These are phyloP conservation scores for Loris lydekkerianus DNA, from an alignment of 2,797 vertebrate genomes.

Conservation along the genomic window DNA sequence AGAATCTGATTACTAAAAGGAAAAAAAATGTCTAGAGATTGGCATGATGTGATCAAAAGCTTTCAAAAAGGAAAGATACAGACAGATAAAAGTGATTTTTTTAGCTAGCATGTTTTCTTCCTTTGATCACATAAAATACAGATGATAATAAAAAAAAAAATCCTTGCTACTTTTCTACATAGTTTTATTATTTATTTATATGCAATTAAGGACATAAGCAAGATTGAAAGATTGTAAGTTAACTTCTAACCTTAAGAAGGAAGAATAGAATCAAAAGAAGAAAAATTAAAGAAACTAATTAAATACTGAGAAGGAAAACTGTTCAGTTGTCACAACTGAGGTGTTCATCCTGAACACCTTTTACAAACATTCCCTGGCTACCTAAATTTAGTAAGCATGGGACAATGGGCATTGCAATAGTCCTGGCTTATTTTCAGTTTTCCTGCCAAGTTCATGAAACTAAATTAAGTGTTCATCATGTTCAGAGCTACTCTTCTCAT, in stretches of 20 bases:
- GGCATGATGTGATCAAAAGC: slow-evolving; percentile 53
- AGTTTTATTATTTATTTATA: slow-evolving; percentile 60
- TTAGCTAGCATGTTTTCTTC: slow-evolving; percentile 22
- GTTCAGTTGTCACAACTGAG: background rate
- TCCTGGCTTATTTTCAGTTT: background rate
- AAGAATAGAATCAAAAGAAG: background rate
- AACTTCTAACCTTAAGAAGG: slow-evolving; percentile 1
- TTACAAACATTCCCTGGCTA: background rate
- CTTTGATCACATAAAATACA: slow-evolving; percentile 39
- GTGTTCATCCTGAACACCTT: background rate
- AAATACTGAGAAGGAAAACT: background rate
- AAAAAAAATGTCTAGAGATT: slow-evolving; percentile 46
- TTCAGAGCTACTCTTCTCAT: background rate
- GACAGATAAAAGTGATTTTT: slow-evolving; percentile 10
- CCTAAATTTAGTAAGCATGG: background rate
- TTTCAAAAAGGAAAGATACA: slow-evolving; percentile 63
- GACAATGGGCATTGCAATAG: background rate
- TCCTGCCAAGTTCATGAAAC: background rate
- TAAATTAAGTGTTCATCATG: background rate
- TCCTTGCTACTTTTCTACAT: background rate
- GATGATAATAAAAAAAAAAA: slow-evolving; percentile 62
- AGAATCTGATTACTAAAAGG: slow-evolving; percentile 57
- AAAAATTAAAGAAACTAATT: slow-evolving; percentile 29
- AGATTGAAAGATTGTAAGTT: slow-evolving; percentile 23
- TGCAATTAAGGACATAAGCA: background rate